Base-by-base conservation (phyloP, 2,888 invertebrate species). In the Chrysolina oricalcia region DNA sequence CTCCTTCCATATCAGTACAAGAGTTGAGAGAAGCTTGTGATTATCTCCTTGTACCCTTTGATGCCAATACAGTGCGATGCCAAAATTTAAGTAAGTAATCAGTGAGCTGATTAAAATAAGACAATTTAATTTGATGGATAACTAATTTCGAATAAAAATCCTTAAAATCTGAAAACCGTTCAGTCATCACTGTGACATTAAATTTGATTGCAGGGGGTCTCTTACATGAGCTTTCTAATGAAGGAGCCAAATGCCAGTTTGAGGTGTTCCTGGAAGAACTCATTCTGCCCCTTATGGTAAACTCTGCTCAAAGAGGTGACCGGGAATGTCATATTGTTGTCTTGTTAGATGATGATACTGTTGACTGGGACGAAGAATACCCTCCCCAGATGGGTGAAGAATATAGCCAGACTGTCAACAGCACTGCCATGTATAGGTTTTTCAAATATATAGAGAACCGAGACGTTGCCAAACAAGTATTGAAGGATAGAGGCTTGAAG, bases 321-420 rank as follows among this genome's bases (percentile, higher is more conserved):
- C 91, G 98, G 9, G 99, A 99, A 89, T 98, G 98, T 88, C 99
- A 99, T 88, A 96, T 99, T 75, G 98, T 99, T 23, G 97, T 98
- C 5, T 90, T 99, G 59, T 90, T 98, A 50, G 99, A 99, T 86
- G 99, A 99, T 84, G 99, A 99, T 89, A 93, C 93, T 0, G 94
- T 94, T 41, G 99, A 99, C 86, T 99, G 99, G 99, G 99, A 99
- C 87, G 98, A 98, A 86, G 96, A 99, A 88, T 99, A 97, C 89
- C 99, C 99, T 0, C 99, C 99, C 0, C 98, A 98, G 90, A 99
- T 99, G 97, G 99, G 99, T 9, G 99, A 98, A 86, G 98, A 99
- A 90, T 98, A 99, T 89, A 96, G 97, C 64, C 98, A 98, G 90
- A 98, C 98, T 74, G 96, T 99, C 65, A 94, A 97, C 86, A 97